Evolutionary conservation across 2,113 vertebrate species (phyloP), one percentile per base, ranked within the genome.

Genomic region (Phalacrocorax carbo): DNA sequence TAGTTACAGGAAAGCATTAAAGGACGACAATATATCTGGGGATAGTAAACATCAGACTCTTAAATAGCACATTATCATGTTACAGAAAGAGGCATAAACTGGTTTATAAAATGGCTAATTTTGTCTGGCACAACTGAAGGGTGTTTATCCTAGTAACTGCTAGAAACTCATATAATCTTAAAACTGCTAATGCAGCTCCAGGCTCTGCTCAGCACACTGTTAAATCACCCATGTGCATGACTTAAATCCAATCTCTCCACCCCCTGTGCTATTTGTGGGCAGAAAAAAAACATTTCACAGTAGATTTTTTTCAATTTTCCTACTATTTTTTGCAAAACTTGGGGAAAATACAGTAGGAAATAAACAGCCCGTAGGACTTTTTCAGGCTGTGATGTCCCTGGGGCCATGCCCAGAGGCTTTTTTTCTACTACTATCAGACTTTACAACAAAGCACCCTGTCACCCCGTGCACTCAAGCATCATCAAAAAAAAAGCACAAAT

Each of bases 361-460:
- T 40, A 38, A 61, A 62, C 14, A 49, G 1, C 9, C 17, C 1
- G 1, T 1, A 16, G 52, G 60, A 40, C 6, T 36, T 90, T 49
- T 36, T 27, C 19, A 17, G 48, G 58, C 26, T 0, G 0, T 79
- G 48, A 36, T 12, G 30, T 11, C 60, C 49, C 32, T 11, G 17
- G 19, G n/a, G 54, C 15, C 12, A 2, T 0, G 0, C 18, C 1
- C 0, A n/a, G 27, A 70, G 38, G 38, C 1, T 11, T 68, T 90
- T 62, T 55, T 58, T 8, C 13, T 49, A 15, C 64, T 34, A 1
- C 23, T 48, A 9, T 25, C 61, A 38, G 46, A 34, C 4, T 62
- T 72, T 10, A 29, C 16, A 40, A 6, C 32, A 25, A 86, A 73
- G 17, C 11, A 32, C 22, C 0, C 0, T 2, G 54, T 19, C 58